Conservation (phyloP, 2,888 invertebrate species). For the Platycheirus albimanus region DNA sequence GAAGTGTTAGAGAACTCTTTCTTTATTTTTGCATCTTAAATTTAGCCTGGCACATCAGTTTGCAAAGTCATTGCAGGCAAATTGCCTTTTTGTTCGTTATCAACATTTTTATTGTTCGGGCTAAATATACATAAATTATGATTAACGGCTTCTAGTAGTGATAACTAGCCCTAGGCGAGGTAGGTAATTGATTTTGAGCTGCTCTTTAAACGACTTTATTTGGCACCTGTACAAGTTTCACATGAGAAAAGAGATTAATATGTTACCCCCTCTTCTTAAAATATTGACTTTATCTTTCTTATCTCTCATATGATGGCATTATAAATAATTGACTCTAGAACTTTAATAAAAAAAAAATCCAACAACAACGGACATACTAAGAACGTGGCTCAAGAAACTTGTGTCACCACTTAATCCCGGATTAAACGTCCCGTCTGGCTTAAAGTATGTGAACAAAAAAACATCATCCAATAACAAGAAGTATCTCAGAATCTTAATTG, state of each 20-base stretch:
- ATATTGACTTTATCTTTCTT: conserved; percentile 3
- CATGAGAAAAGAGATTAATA: conserved; percentile 11
- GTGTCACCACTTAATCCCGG: conserved; percentile 70
- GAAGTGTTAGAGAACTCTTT: too few species aligned
- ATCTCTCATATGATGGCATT: conserved; percentile 52
- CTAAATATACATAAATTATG: background rate
- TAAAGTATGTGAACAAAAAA: background rate
- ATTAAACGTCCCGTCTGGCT: conserved; percentile 61
- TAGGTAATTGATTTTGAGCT: conserved; percentile 67
- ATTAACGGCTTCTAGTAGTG: background rate
- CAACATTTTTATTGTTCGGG: conserved; percentile 42
- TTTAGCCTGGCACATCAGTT: too few species aligned
- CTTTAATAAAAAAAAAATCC: too few species aligned
- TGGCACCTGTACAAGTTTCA: conserved; percentile 24
- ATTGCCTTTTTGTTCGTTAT: conserved; percentile 56
- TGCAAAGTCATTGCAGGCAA: conserved; percentile 34
- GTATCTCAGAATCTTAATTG: conserved; percentile 75
- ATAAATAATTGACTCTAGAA: conserved; percentile 37
- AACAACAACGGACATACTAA: conserved; percentile 27
- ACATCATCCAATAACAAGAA: conserved; percentile 48
- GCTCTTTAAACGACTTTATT: conserved; percentile 35
- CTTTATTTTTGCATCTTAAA: too few species aligned
- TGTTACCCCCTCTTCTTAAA: background rate
- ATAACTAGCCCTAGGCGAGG: conserved; percentile 50
- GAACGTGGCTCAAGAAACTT: conserved; percentile 55